These are phyloP conservation scores for Lepidocyrtinus sp. DNA, from an alignment of 2,888 invertebrate species.

Conservation along the genomic window DNA sequence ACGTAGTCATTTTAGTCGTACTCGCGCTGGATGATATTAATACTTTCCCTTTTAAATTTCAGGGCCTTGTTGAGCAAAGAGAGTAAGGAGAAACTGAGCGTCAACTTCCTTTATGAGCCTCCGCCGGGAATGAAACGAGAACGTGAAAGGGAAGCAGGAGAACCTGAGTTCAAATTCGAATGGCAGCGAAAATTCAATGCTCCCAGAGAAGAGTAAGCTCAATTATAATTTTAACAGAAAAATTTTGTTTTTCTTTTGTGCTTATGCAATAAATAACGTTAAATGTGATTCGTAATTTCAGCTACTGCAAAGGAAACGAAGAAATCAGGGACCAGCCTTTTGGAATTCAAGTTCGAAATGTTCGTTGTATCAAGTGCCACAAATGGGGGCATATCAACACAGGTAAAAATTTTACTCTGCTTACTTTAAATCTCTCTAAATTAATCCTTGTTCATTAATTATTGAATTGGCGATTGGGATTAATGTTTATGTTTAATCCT, in stretches of 20 bases:
- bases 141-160: constrained; percentile 91
- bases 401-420: constrained; percentile 74
- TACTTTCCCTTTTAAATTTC: constrained; percentile 68
- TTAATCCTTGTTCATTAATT: too few relatives aligned
- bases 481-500: background rate
- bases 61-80: constrained; percentile 97
- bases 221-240: constrained; percentile 4
- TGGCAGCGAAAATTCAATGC: constrained; percentile 99
- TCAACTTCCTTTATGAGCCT: constrained; percentile 99
- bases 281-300: constrained; percentile 65
- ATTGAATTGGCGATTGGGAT: background rate
- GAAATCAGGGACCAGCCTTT: constrained; percentile 99
- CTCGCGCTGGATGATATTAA: too few relatives aligned
- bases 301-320: constrained; percentile 97
- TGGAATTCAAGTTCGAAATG: constrained; percentile 97
- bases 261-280: background rate
- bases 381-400: constrained; percentile 99
- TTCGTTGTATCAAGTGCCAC: constrained; percentile 98
- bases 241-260: background rate
- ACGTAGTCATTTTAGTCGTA: too few relatives aligned
- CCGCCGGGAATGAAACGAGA: constrained; percentile 97
- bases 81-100: constrained; percentile 97
- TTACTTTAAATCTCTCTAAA: background rate
- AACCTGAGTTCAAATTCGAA: constrained; percentile 98
- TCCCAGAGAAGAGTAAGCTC: constrained; percentile 88